These are phyloP conservation scores for Latrodectus geometricus DNA, from an alignment of 1,140 invertebrate genomes.

Conservation along the genomic window DNA sequence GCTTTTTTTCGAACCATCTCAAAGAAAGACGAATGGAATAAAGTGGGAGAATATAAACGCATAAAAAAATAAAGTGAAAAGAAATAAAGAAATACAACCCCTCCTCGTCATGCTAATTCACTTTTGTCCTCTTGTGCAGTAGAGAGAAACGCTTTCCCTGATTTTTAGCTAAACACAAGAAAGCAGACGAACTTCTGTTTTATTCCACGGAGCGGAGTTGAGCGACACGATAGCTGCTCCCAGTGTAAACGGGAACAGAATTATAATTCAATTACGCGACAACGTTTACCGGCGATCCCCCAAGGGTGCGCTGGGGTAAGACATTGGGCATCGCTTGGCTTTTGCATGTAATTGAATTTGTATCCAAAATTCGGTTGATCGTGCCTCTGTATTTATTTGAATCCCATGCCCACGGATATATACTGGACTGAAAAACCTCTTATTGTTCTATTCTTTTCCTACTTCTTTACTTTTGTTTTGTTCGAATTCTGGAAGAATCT, in stretches of 20 bases:
- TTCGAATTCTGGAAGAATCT: slow-evolving; percentile 38
- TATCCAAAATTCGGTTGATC: slow-evolving; percentile 61
- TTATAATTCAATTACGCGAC: slow-evolving; percentile 61
- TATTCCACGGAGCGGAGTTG: slow-evolving; percentile 42
- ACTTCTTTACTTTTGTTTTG: slow-evolving; percentile 15
- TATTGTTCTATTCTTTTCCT: slow-evolving; percentile 36
- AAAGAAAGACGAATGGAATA: slow-evolving; percentile 15
- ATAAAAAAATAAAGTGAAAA: slow-evolving; percentile 6
- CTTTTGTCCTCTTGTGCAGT: slow-evolving; percentile 39
- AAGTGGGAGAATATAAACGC: slow-evolving; percentile 7
- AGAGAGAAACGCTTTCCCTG: slow-evolving; percentile 24
- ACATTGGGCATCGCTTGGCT: slow-evolving; percentile 45
- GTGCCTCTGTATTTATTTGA: slow-evolving; percentile 56
- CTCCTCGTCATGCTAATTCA: slow-evolving; percentile 55
- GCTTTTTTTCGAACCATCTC: not conserved
- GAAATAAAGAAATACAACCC: slow-evolving; percentile 12
- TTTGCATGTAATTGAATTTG: slow-evolving; percentile 58
- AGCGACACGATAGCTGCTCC: slow-evolving; percentile 52
- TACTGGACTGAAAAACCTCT: slow-evolving; percentile 50
- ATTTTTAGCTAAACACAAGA: slow-evolving; percentile 58
- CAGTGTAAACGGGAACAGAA: slow-evolving; percentile 51
- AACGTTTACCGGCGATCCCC: slow-evolving; percentile 56
- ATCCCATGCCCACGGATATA: slow-evolving; percentile 58
- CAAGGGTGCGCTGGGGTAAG: slow-evolving; percentile 31
- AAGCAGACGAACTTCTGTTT: slow-evolving; percentile 6